phyloP scores from a whole-genome alignment of 1,140 invertebrate genomes.

The Formica selysi region DNA sequence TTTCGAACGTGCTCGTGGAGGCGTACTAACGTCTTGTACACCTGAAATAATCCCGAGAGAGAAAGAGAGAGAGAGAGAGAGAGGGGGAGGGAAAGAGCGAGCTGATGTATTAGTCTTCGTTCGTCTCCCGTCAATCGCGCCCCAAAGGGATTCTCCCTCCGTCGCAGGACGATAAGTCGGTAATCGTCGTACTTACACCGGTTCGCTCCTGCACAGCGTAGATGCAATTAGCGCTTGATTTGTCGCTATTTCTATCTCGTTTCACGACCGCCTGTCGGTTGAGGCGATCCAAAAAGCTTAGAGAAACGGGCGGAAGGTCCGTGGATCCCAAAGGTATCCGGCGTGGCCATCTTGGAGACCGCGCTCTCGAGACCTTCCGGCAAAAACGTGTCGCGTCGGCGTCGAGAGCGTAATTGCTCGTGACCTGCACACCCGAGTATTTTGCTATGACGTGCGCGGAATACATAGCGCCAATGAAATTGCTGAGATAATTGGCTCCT shows the following conservation, averaged over 20 bases:
- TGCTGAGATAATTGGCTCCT: slow-evolving; percentile 72
- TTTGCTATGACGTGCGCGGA: slow-evolving; percentile 58
- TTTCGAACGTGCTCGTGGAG: slow-evolving; percentile 69
- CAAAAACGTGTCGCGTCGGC: slow-evolving; percentile 65
- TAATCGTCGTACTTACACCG: slow-evolving; percentile 77
- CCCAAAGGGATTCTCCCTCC: slow-evolving; percentile 47
- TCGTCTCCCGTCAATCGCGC: slow-evolving; percentile 70
- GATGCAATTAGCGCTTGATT: slow-evolving; percentile 77
- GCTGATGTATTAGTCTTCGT: slow-evolving; percentile 41
- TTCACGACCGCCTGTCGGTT: slow-evolving; percentile 25
- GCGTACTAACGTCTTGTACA: slow-evolving; percentile 64
- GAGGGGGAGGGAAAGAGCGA: no score
- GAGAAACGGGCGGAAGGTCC: background rate
- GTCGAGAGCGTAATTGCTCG: slow-evolving; percentile 55
- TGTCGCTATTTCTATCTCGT: slow-evolving; percentile 60
- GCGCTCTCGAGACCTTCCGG: slow-evolving; percentile 40
- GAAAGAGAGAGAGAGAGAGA: background rate
- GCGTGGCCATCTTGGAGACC: slow-evolving; percentile 52
- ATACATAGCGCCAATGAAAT: slow-evolving; percentile 69
- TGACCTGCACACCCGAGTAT: slow-evolving; percentile 47
- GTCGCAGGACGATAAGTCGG: slow-evolving; percentile 66
- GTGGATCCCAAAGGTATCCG: slow-evolving; percentile 40
- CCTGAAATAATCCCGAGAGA: slow-evolving; percentile 66
- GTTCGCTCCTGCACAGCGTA: slow-evolving; percentile 50
- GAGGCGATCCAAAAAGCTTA: slow-evolving; percentile 53